These are phyloP conservation scores for Caenorhabditis brenneri DNA, from an alignment of 1,140 invertebrate species.

Conservation along the genomic window DNA sequence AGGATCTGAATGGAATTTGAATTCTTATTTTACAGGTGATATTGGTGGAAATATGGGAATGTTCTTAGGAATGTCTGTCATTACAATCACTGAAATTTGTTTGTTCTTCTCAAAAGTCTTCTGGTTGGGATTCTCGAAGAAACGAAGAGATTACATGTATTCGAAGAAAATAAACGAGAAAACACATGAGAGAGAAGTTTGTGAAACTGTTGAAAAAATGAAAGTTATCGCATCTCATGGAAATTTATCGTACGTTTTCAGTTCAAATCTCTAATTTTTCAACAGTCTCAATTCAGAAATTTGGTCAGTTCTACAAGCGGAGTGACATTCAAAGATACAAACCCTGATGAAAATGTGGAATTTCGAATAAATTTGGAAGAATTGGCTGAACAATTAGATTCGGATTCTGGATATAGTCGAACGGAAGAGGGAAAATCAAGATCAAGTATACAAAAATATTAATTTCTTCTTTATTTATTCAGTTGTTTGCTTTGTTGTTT, in stretches of 20 bases:
- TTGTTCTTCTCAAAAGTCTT: constrained; percentile 35
- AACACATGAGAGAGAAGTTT: constrained; percentile 24
- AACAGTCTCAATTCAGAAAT: neutral
- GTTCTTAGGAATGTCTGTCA: constrained; percentile 52
- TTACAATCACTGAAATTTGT: constrained; percentile 46
- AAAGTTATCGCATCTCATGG: neutral
- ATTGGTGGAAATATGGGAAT: constrained; percentile 54
- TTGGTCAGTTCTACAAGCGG: neutral
- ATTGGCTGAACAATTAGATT: neutral
- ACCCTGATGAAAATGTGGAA: neutral
- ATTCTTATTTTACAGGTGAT: constrained; percentile 33
- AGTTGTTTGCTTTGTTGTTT: neutral
- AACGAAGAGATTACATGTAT: constrained; percentile 47
- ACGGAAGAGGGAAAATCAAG: neutral
- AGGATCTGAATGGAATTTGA: neutral
- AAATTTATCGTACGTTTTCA: neutral
- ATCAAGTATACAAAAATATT: neutral
- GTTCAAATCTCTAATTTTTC: neutral
- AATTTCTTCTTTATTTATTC: neutral
- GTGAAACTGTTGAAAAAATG: constrained; percentile 42
- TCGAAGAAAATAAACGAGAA: constrained; percentile 31
- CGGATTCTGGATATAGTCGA: neutral
- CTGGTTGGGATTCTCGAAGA: constrained; percentile 35
- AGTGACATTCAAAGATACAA: neutral
- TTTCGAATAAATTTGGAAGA: constrained; percentile 12